Evolutionary conservation across 2,797 vertebrate species (phyloP), one percentile per base, ranked within the genome.

Genomic region (Tolypeutes matacus): DNA sequence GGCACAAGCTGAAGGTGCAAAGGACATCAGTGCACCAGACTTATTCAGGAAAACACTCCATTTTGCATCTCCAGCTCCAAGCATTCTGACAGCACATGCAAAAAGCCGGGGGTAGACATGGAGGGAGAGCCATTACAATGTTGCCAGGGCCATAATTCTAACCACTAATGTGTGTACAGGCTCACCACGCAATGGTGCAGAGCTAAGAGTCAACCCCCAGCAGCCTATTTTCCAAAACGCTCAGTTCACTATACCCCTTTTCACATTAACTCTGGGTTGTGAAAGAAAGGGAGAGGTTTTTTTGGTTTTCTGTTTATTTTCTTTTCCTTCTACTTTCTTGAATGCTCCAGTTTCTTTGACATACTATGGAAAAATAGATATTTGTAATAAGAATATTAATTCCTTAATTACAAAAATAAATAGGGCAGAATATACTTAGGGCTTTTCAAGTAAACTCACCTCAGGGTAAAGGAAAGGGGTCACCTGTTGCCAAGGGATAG

Each of bases 221-320:
- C 29, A 6, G 11, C 20, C n/a, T 2, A 7, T 23, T 23, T 60
- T 75, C 70, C 15, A 51, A 80, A 23, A 51, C 65, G 11, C n/a
- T 42, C 0, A 21, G 27, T 5, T 62, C 31, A 7, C 2, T 29
- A 18, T 2, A 3, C 1, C 0, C 3, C 29, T 13, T 88, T 29
- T n/a, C 27, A 0, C 27, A 3, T 69, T 29, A 27, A 15, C 49
- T 93, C 42, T n/a, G 27, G 27, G 14, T 34, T 49, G 6, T 7
- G 9, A 39, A 65, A 83, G 34, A 49, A 34, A 64, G 8, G 23
- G 20, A 64, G 27, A 13, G 5, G 2, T 5, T 0, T 29, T 67
- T 67, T 9, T 53, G 49, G 0, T 36, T 56, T 60, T 64, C 25
- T 7, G 49, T 76, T 69, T 46, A 23, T 86, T 65, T 76, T 86